Evolutionary conservation across 2,888 invertebrate genomes (phyloP).

Genomic region (Plagodis pulveraria): DNA sequence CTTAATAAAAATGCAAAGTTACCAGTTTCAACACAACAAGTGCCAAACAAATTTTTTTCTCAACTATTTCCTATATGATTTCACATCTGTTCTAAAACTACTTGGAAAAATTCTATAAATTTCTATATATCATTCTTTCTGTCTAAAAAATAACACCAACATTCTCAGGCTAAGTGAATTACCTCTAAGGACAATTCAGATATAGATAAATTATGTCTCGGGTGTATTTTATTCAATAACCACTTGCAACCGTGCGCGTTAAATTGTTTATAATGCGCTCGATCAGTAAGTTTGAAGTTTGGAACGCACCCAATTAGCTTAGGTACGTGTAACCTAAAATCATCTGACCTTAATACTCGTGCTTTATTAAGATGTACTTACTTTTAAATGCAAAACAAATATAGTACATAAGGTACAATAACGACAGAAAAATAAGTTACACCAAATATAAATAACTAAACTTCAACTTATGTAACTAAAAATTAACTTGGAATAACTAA

Average conservation of each 20-base stretch:
- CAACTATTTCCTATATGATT: constrained; percentile 18
- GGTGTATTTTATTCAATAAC: constrained; percentile 40
- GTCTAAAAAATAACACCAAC: constrained; percentile 74
- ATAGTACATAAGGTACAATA: too few relatives aligned
- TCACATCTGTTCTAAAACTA: constrained; percentile 27
- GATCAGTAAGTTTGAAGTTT: too few relatives aligned
- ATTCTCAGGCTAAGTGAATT: constrained; percentile 64
- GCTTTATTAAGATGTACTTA: too few relatives aligned
- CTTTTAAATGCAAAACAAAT: too few relatives aligned
- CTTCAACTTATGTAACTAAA: too few relatives aligned
- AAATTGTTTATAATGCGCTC: too few relatives aligned
- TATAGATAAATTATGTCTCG: constrained; percentile 56
- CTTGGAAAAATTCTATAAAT: constrained; percentile 38
- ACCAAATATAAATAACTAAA: too few relatives aligned
- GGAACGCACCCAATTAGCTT: too few relatives aligned
- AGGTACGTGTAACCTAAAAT: too few relatives aligned
- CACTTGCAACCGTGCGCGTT: too few relatives aligned
- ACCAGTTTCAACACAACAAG: constrained; percentile 39
- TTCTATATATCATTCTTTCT: constrained; percentile 61
- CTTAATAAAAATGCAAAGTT: constrained; percentile 11
- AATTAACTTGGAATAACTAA: too few relatives aligned
- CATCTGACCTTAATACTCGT: too few relatives aligned
- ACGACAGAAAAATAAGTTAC: background rate
- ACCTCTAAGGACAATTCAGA: constrained; percentile 73
- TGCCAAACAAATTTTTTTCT: constrained; percentile 49